These are phyloP conservation scores for Leptogaster cylindrica DNA, from an alignment of 2,888 invertebrate genomes.

Conservation along the genomic window DNA sequence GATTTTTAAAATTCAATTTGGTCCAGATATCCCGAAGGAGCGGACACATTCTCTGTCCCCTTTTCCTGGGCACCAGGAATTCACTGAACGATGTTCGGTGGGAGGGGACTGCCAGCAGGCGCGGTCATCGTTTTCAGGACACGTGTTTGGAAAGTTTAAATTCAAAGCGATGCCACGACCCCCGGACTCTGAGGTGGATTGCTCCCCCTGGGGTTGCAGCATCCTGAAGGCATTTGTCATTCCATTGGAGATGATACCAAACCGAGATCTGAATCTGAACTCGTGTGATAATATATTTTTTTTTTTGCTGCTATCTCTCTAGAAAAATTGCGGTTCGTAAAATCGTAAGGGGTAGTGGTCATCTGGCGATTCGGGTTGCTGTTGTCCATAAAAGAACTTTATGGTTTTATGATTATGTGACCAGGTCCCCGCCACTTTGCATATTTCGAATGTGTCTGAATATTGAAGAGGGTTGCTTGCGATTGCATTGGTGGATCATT, in stretches of 20 bases:
- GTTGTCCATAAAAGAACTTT: conserved; percentile 36
- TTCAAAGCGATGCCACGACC: conserved; percentile 31
- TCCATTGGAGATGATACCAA: conserved; percentile 40
- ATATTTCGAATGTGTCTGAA: conserved; percentile 36
- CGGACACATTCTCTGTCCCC: not conserved
- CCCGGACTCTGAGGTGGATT: conserved; percentile 2
- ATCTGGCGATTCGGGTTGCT: conserved; percentile 34
- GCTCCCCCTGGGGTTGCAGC: not conserved
- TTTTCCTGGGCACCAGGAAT: not conserved
- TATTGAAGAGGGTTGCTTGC: no score
- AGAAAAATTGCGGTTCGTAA: conserved; percentile 39
- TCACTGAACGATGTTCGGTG: not conserved
- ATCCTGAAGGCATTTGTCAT: conserved; percentile 39
- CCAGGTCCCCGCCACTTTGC: conserved; percentile 44
- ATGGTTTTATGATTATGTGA: conserved; percentile 45
- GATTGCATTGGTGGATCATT: no score
- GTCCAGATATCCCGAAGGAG: conserved; percentile 27
- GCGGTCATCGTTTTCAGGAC: conserved; percentile 44
- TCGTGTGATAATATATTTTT: no score
- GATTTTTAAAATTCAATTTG: conserved; percentile 48
- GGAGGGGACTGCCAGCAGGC: not conserved
- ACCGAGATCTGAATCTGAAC: conserved; percentile 1
- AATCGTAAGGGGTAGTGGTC: conserved; percentile 39
- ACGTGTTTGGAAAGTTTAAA: conserved; percentile 46
- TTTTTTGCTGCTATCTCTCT: not conserved